Evolutionary conservation across 2,113 vertebrate genomes (phyloP).

Genomic region (Cheirogaleus medius): DNA sequence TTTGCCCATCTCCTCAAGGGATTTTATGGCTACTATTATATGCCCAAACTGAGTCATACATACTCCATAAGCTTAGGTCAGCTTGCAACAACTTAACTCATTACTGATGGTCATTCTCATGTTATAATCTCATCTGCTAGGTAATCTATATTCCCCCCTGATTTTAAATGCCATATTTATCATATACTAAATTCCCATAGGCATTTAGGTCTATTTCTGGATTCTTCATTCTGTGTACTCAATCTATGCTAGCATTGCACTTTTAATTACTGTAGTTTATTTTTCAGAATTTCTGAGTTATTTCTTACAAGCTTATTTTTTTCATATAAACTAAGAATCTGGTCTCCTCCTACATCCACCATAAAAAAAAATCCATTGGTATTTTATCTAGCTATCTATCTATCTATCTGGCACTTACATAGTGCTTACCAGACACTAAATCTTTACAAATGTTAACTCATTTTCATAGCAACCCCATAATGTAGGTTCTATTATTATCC

Average conservation of each 20-base stretch:
- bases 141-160: background rate
- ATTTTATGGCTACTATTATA: background rate
- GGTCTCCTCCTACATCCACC: background rate
- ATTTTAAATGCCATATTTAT: background rate
- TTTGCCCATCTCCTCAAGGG: background rate
- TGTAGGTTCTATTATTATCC: background rate
- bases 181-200: background rate
- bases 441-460: background rate
- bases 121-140: background rate
- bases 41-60: background rate
- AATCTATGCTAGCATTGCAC: background rate
- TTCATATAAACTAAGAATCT: background rate
- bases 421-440: background rate
- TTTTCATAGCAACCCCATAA: background rate
- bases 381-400: background rate
- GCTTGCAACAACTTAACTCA: background rate
- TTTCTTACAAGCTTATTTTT: background rate
- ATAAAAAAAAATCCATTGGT: background rate
- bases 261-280: background rate
- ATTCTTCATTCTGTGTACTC: background rate
- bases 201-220: background rate
- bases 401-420: background rate
- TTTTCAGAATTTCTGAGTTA: background rate
- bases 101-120: background rate
- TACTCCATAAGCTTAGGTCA: background rate